Evolutionary conservation across 2,113 vertebrate genomes (phyloP), one percentile per base, ranked within the genome.

Genomic region (Sebastes schlegelii): DNA sequence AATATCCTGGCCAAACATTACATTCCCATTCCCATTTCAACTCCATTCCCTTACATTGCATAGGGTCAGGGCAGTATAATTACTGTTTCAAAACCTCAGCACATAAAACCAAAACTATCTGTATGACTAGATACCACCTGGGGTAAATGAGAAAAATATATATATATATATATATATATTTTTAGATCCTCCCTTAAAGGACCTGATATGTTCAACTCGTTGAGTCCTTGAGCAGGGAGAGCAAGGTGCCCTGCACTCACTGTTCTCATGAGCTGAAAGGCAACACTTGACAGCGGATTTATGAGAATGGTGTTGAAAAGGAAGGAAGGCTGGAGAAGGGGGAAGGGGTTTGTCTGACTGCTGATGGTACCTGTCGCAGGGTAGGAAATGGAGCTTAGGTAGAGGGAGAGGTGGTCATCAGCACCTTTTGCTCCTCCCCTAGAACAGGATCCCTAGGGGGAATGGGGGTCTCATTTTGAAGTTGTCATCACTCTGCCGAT

Each of bases 301-400:
- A 75, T 81, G 88, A 86, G 84, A 92, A 79, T 49, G 21, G 14
- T 72, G 68, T 80, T 88, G 70, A 86, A 71, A 87, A 88, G 90
- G 92, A 91, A 72, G 80, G 81, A 85, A 86, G 34, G 57, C 43
- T 0, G 58, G 58, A 73, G 76, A 9, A 34, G 64, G 87, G 67
- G 88, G 85, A 87, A 86, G 90, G 90, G 89, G 88, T 95, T 96
- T 95, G 94, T 94, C 94, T 89, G 91, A 60, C 93, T 95, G 96
- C 94, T 97, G 96, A 98, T 95, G 93, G 89, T 92, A 92, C 92
- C 96, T 97, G 96, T 97, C 96, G 92, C 86, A 91, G 90, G 74
- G 88, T 87, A 93, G 92, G 96, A 97, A 97, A 97, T 94, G 83
- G 96, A 97, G 92, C 94, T 86, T 55, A 91, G 91, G 19, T 23